A percentile compares a stretch with the other conserved stretches of the same genome.
Conservation (phyloP, 1,140 invertebrate genomes). For the Psix sp. region DNA sequence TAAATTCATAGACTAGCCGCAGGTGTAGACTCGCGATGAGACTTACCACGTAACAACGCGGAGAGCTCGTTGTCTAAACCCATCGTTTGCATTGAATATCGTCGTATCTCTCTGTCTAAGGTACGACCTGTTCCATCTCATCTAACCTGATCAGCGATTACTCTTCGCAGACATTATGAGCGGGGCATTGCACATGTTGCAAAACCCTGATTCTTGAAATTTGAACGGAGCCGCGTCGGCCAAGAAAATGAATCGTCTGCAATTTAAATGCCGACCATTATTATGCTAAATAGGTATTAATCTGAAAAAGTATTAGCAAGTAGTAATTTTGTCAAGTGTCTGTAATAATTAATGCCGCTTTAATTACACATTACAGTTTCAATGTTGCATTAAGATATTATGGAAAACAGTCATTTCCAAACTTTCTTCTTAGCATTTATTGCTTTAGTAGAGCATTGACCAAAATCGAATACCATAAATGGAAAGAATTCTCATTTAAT, state of each 20-base stretch:
- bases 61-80: constrained; percentile 45
- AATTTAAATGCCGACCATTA: constrained; percentile 26
- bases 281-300: constrained; percentile 22
- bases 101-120: constrained; percentile 9
- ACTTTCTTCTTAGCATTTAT: too few species aligned
- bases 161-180: constrained; percentile 14
- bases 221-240: not conserved
- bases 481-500: too few species aligned
- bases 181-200: constrained; percentile 32
- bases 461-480: too few species aligned
- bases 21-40: constrained; percentile 1
- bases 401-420: too few species aligned
- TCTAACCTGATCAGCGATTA: constrained; percentile 38
- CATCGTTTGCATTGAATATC: constrained; percentile 30
- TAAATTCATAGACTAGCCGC: not conserved
- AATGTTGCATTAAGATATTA: too few species aligned
- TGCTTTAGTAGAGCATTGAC: too few species aligned
- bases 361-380: too few species aligned
- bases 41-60: constrained; percentile 43
- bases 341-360: too few species aligned
- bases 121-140: constrained; percentile 30
- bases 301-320: too few species aligned
- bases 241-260: constrained; percentile 21
- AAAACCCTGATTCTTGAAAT: constrained; percentile 31
- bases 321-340: too few species aligned